Percentiles rank a stretch among this genome's conserved stretches.
These are phyloP conservation scores for Anser brachyrhynchus DNA, from an alignment of 2,113 vertebrate species.

Conservation along the genomic window DNA sequence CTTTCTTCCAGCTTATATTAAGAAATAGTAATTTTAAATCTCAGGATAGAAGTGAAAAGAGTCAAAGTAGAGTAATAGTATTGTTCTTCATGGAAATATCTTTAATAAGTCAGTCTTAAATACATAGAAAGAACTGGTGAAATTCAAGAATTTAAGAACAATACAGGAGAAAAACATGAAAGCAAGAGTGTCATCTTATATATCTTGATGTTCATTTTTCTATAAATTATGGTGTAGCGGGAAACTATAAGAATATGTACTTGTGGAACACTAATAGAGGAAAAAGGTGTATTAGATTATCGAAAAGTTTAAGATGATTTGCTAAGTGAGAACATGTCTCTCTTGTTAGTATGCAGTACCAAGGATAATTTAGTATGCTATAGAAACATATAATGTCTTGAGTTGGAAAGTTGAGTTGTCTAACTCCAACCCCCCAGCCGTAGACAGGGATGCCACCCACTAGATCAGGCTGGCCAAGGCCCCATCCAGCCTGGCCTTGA, in stretches of 20 bases:
- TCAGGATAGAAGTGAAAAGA: neutral
- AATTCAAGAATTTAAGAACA: neutral
- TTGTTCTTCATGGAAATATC: neutral
- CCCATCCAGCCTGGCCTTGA: too few relatives aligned
- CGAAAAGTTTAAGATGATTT: neutral
- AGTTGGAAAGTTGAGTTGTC: too few relatives aligned
- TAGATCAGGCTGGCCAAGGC: too few relatives aligned
- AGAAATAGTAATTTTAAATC: neutral
- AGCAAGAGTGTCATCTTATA: neutral
- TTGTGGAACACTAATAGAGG: neutral
- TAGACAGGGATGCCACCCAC: too few relatives aligned
- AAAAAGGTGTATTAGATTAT: neutral
- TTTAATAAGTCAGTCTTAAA: neutral
- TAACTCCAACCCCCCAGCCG: too few relatives aligned
- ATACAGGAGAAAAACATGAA: neutral
- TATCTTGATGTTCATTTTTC: fast-evolving
- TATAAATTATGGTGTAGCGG: neutral
- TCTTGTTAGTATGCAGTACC: neutral
- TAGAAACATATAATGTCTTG: too few relatives aligned
- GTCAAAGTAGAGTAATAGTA: neutral
- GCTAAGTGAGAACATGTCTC: neutral
- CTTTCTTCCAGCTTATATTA: neutral
- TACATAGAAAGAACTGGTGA: neutral
- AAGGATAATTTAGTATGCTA: neutral
- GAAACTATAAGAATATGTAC: neutral